phyloP scores from a whole-genome alignment of 1,140 invertebrate species.

The Drosophila kikkawai region DNA sequence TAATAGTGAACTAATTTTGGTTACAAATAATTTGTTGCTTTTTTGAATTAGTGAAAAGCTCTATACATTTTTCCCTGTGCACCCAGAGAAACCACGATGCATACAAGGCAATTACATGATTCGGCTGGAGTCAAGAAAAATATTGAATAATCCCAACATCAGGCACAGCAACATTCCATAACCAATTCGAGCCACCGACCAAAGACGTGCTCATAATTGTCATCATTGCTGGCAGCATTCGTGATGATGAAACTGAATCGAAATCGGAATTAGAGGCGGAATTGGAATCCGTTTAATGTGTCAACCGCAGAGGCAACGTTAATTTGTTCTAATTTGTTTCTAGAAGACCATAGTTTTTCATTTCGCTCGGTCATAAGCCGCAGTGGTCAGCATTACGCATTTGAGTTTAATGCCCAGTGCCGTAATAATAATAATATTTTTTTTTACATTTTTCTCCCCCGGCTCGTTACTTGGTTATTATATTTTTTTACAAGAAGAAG shows the following conservation, averaged over 20 bases:
- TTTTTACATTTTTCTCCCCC: constrained; percentile 60
- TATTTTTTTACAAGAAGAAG: constrained; percentile 8
- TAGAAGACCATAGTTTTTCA: constrained; percentile 28
- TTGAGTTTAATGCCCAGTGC: constrained; percentile 69
- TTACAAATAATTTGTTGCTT: background rate
- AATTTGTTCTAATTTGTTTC: constrained; percentile 71
- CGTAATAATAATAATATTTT: constrained; percentile 67
- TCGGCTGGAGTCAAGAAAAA: constrained; percentile 45
- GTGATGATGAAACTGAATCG: constrained; percentile 10
- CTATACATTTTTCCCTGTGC: constrained; percentile 1
- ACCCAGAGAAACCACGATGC: constrained; percentile 10
- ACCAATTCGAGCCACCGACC: constrained; percentile 28
- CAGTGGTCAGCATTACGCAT: constrained; percentile 39
- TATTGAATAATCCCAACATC: constrained; percentile 65
- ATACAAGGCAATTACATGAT: constrained; percentile 71
- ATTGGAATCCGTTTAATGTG: constrained; percentile 52
- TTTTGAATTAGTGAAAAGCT: no score
- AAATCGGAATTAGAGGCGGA: constrained; percentile 2
- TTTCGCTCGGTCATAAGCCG: constrained; percentile 59
- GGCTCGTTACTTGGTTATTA: constrained; percentile 11
- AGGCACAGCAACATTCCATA: constrained; percentile 57
- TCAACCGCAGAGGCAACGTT: constrained; percentile 43
- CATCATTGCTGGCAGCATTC: constrained; percentile 9
- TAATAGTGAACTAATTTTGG: background rate
- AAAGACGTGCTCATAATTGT: constrained; percentile 71